Percentiles rank a stretch among this genome's conserved stretches.
phyloP scores from a whole-genome alignment of 2,888 invertebrate species.

The Agrochola circellaris region DNA sequence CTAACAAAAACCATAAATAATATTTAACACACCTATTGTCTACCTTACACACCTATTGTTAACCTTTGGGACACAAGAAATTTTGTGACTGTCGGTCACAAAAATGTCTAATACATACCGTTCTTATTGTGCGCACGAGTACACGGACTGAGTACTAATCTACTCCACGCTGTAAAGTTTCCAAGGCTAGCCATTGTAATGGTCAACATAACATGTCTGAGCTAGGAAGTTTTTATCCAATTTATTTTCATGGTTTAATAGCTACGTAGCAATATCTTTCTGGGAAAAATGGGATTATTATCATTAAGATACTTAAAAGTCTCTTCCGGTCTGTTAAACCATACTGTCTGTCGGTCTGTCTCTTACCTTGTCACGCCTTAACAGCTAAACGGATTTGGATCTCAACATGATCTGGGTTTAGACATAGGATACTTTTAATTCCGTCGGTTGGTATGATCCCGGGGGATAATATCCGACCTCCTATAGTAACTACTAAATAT shows the following conservation, averaged over 20 bases:
- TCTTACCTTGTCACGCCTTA: not conserved
- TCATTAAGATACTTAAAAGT: not conserved
- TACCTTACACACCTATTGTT: not conserved
- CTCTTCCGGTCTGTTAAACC: not conserved
- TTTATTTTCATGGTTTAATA: conserved; percentile 46
- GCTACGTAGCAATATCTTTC: not conserved
- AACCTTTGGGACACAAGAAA: conserved; percentile 9
- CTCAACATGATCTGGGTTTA: not conserved
- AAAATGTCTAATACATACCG: not conserved
- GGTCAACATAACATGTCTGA: not conserved
- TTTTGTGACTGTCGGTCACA: not conserved
- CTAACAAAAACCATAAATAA: conserved; percentile 17
- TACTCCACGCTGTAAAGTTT: conserved; percentile 19
- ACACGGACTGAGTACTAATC: conserved; percentile 34
- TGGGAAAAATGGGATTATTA: not conserved
- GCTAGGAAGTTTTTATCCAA: conserved; percentile 49
- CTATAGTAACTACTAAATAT: not conserved
- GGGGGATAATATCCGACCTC: no score
- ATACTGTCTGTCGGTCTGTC: not conserved
- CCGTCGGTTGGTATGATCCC: not conserved
- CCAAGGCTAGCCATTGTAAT: conserved; percentile 49
- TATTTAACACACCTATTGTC: conserved; percentile 15
- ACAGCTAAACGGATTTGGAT: not conserved
- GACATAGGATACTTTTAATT: not conserved
- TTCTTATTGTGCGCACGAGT: conserved; percentile 18